Evolutionary conservation across 2,888 invertebrate species (phyloP).

Genomic region (Tuta absoluta): DNA sequence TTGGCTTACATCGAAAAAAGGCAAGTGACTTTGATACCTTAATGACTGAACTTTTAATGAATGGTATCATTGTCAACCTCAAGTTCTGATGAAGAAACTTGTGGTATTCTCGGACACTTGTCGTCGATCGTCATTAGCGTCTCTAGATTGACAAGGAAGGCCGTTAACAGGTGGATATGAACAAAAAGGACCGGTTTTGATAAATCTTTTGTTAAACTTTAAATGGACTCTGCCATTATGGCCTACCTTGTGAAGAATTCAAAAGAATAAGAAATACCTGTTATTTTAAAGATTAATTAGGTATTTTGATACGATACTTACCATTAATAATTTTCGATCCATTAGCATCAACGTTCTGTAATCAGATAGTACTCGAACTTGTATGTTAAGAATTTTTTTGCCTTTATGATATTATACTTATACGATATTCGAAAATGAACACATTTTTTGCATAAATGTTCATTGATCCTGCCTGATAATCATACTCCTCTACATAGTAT

Average conservation of each 20-base stretch:
- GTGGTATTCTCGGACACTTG: conserved; percentile 38
- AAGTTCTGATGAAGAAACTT: conserved; percentile 26
- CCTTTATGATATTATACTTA: neutral
- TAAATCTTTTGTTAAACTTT: conserved; percentile 51
- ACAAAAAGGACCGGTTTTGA: conserved; percentile 50
- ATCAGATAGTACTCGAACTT: neutral
- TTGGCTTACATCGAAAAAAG: neutral
- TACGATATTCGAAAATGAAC: too few species aligned
- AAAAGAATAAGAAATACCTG: neutral
- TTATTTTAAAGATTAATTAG: conserved; percentile 5
- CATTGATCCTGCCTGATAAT: too few species aligned
- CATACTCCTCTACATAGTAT: too few species aligned
- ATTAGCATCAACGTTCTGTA: neutral
- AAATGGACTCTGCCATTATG: conserved; percentile 54
- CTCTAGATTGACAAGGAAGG: conserved; percentile 62
- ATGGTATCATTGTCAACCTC: neutral
- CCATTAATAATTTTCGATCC: neutral
- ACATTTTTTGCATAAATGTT: too few species aligned
- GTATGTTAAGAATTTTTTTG: neutral
- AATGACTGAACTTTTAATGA: conserved; percentile 11
- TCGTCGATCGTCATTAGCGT: conserved; percentile 59
- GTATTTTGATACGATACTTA: neutral
- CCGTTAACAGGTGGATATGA: conserved; percentile 51
- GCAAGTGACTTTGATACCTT: neutral
- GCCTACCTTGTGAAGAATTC: conserved; percentile 52